A percentile compares a stretch with the other conserved stretches of the same genome.
phyloP scores from a whole-genome alignment of 2,113 vertebrate species.

The Falcunculus frontatus region DNA sequence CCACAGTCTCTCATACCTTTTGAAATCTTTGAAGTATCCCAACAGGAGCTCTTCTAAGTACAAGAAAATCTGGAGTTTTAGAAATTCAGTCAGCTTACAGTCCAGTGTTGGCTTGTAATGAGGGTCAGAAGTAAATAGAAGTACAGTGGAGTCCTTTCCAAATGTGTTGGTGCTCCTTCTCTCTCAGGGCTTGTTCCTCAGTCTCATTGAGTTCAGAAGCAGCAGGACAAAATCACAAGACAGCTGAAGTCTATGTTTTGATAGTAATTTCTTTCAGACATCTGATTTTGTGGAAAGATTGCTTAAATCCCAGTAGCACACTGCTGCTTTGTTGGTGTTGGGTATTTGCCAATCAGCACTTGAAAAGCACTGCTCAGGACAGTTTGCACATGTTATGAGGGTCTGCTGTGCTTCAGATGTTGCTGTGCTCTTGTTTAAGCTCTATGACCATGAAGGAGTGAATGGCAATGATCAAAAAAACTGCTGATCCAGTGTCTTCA shows the following conservation, averaged over 20 bases:
- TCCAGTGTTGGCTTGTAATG: background rate
- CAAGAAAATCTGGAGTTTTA: background rate
- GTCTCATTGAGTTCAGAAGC: background rate
- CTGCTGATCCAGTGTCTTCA: background rate
- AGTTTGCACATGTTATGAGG: background rate
- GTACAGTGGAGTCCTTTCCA: background rate
- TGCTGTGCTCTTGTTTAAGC: background rate
- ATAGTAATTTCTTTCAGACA: background rate
- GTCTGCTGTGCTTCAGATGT: background rate
- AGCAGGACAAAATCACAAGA: background rate
- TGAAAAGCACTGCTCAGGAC: background rate
- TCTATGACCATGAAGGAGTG: background rate
- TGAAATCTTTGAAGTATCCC: conserved; percentile 34
- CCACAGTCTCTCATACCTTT: background rate
- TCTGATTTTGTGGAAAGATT: background rate
- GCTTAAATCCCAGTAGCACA: background rate
- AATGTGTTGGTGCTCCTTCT: background rate
- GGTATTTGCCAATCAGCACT: background rate
- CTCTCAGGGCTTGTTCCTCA: background rate
- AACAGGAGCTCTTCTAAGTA: background rate
- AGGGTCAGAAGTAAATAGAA: background rate
- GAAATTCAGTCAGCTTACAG: background rate
- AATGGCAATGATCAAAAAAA: background rate
- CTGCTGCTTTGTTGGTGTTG: background rate
- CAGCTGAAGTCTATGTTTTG: background rate